phyloP scores from a whole-genome alignment of 2,797 vertebrate species.

The Myiothlypis coronata region DNA sequence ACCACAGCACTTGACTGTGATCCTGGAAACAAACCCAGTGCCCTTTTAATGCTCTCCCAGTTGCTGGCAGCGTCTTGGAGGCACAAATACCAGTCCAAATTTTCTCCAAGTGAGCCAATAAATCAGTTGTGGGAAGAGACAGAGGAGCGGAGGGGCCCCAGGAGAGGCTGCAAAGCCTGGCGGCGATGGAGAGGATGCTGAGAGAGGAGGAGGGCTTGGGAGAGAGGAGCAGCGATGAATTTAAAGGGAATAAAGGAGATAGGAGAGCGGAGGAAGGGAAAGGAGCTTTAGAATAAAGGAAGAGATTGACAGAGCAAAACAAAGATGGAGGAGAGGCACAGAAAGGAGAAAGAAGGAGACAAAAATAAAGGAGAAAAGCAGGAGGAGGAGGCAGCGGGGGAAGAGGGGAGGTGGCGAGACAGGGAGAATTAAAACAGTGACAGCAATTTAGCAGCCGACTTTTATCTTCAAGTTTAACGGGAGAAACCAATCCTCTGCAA shows the following conservation, averaged over 20 bases:
- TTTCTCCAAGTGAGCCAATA: slow-evolving; percentile 15
- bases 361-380: not conserved
- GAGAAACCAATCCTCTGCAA: not conserved
- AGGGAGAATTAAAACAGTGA: slow-evolving; percentile 26
- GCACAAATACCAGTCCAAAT: not conserved
- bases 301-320: slow-evolving; percentile 21
- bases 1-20: not conserved
- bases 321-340: slow-evolving; percentile 32
- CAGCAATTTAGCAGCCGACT: not conserved
- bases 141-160: not conserved
- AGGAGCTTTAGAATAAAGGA: slow-evolving; percentile 10
- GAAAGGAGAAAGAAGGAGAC: not conserved
- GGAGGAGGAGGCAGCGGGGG: not conserved
- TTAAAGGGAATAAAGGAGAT: not conserved
- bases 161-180: slow-evolving; percentile 1
- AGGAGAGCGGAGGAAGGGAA: not conserved
- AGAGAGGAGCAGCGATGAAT: not conserved
- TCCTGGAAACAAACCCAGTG: not conserved
- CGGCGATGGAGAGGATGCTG: not conserved
- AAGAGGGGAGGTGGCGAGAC: not conserved
- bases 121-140: slow-evolving; percentile 15
- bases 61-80: not conserved
- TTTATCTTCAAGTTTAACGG: slow-evolving; percentile 28
- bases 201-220: not conserved
- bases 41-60: not conserved